phyloP scores from a whole-genome alignment of 2,888 invertebrate species.

The Scaptomyza flava region DNA sequence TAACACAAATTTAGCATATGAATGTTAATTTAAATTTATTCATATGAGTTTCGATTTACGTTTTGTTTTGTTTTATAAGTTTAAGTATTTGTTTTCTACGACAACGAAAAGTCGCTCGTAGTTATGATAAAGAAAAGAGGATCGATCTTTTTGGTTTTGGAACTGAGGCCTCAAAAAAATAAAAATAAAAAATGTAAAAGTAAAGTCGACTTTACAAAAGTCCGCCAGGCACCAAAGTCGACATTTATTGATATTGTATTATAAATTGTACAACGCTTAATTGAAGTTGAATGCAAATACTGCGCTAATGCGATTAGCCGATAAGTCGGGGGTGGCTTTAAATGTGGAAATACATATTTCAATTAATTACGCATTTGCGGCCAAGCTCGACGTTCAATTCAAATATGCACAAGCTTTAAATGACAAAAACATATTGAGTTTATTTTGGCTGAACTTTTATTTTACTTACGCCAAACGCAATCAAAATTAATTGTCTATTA shows the following conservation, averaged over 20 bases:
- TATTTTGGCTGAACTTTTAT: slow-evolving; percentile 8
- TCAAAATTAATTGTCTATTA: slow-evolving; percentile 64
- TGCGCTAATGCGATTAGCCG: slow-evolving; percentile 64
- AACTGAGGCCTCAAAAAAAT: too few relatives aligned
- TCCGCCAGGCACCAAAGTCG: neutral
- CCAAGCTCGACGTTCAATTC: slow-evolving; percentile 60
- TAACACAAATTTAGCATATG: neutral
- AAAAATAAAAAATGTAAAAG: too few relatives aligned
- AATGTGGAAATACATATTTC: slow-evolving; percentile 39
- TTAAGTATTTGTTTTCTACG: too few relatives aligned
- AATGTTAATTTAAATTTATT: neutral
- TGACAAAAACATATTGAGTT: slow-evolving; percentile 40
- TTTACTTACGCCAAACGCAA: slow-evolving; percentile 31
- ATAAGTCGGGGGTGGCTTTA: slow-evolving; percentile 28
- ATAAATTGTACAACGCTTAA: slow-evolving; percentile 52
- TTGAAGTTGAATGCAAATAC: slow-evolving; percentile 41
- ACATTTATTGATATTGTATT: slow-evolving; percentile 43
- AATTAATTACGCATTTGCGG: slow-evolving; percentile 72
- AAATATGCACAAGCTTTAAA: slow-evolving; percentile 53
- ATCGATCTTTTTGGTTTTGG: too few relatives aligned
- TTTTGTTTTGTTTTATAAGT: too few relatives aligned
- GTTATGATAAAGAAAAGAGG: too few relatives aligned
- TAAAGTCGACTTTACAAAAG: neutral
- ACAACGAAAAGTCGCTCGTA: too few relatives aligned
- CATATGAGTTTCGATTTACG: too few relatives aligned